Evolutionary conservation across 2,888 invertebrate genomes (phyloP), one percentile per base, ranked within the genome.

Genomic region (Drosophila longiperda): DNA sequence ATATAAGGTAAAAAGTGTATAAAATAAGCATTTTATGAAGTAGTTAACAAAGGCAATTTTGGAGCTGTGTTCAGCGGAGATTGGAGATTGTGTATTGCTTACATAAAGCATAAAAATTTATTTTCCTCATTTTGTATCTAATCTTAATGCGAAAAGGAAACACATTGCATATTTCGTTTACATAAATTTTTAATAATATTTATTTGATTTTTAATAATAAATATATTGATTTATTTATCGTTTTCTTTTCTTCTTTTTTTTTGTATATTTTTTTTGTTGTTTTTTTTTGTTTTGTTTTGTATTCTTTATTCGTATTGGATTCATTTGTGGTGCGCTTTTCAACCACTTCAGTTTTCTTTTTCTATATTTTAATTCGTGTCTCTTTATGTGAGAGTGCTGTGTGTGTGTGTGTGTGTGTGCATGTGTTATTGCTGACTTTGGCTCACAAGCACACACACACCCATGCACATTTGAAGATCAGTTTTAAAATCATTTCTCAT

Each of bases 151-250:
- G 40, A 12, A 40, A 60, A 40, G 38, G 29, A 70, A 72, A 75
- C 53, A 69, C 65, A 4, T 12, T 64, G 6, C n/a, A 12, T 29
- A 29, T 33, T 70, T 83, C 54, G 75, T 78, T 83, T 76, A 81
- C 85, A 84, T 89, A 87, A 66, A 70, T 84, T 87, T 84, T 75
- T 75, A 80, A 87, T 87, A 82, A 86, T 87, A 78, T 83, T 80
- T 89, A 82, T 84, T 84, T 83, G 83, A 84, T 81, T 86, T 88
- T 88, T 80, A 88, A 86, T 84, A 84, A 78, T 84, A 84, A 84
- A 88, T 85, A 89, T 87, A 83, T 87, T 82, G 74, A 86, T 85
- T 77, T 80, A 73, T 82, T 82, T 84, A 75, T 72, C 55, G 64
- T 17, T 65, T 66, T 38, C 15, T n/a, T 17, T 54, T 20, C 15